Conservation (phyloP, 2,888 invertebrate species). For the Trimorus sp. region DNA sequence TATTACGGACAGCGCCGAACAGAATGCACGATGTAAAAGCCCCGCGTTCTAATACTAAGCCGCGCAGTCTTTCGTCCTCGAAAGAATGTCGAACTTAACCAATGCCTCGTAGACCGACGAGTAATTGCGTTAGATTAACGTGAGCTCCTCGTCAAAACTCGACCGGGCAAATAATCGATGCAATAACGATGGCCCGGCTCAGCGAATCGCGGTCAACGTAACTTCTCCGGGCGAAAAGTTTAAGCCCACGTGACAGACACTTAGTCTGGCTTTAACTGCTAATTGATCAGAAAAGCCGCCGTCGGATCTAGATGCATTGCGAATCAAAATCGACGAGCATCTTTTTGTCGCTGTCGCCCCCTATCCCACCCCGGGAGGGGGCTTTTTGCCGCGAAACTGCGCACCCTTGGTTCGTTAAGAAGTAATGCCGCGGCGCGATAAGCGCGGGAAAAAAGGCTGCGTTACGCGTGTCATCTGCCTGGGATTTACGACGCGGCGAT, state of each 20-base stretch:
- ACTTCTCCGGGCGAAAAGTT: constrained; percentile 73
- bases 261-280: constrained; percentile 79
- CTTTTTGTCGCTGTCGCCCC: constrained; percentile 23
- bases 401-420: constrained; percentile 36
- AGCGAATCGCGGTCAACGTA: constrained; percentile 74
- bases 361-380: neutral
- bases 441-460: constrained; percentile 19
- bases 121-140: constrained; percentile 46
- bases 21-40: no score
- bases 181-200: constrained; percentile 72
- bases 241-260: constrained; percentile 76
- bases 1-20: no score
- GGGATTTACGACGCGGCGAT: constrained; percentile 24
- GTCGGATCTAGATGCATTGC: constrained; percentile 75
- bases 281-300: constrained; percentile 79
- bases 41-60: constrained; percentile 5
- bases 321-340: constrained; percentile 29
- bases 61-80: neutral
- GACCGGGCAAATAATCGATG: constrained; percentile 65
- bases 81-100: constrained; percentile 4
- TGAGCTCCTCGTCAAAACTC: constrained; percentile 41
- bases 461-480: constrained; percentile 30
- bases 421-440: constrained; percentile 38
- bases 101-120: neutral
- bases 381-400: constrained; percentile 19